Conservation (phyloP, 2,797 vertebrate genomes). For the Helostoma temminkii region DNA sequence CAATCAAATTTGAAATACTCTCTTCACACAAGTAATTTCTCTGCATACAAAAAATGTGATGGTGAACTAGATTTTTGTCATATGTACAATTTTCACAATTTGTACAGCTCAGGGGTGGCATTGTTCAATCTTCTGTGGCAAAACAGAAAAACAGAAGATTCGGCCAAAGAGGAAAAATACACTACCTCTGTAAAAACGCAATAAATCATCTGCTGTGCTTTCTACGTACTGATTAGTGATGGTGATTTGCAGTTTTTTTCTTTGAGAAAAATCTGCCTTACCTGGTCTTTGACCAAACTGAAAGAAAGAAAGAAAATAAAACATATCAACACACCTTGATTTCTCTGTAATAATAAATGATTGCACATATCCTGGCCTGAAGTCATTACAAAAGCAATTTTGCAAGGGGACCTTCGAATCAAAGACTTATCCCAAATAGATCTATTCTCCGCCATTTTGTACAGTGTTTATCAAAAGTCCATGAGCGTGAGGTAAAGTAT, state of each 20-base stretch:
- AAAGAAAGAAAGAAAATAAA: too few species aligned
- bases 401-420: slow-evolving; percentile 70
- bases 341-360: slow-evolving; percentile 59
- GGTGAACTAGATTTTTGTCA: slow-evolving; percentile 78
- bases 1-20: slow-evolving; percentile 85
- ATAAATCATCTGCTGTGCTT: slow-evolving; percentile 78
- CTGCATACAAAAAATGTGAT: slow-evolving; percentile 85
- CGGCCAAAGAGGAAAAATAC: slow-evolving; percentile 61
- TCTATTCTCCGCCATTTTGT: slow-evolving; percentile 72
- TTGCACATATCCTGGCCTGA: slow-evolving; percentile 71
- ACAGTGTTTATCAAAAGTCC: slow-evolving; percentile 84
- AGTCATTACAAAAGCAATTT: slow-evolving; percentile 74
- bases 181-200: slow-evolving; percentile 64
- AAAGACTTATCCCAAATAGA: slow-evolving; percentile 83
- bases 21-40: slow-evolving; percentile 86
- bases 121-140: slow-evolving; percentile 64
- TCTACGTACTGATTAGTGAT: slow-evolving; percentile 53
- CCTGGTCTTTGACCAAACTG: slow-evolving; percentile 54
- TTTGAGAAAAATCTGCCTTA: slow-evolving; percentile 42
- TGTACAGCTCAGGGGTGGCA: slow-evolving; percentile 81
- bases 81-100: slow-evolving; percentile 88
- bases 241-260: slow-evolving; percentile 41
- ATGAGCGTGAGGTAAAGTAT: slow-evolving; percentile 80
- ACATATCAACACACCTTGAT: slow-evolving; percentile 44
- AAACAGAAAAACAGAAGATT: slow-evolving; percentile 75